A percentile compares a stretch with the other conserved stretches of the same genome.
phyloP scores from a whole-genome alignment of 1,140 invertebrate genomes.

The Epicauta chinensis region DNA sequence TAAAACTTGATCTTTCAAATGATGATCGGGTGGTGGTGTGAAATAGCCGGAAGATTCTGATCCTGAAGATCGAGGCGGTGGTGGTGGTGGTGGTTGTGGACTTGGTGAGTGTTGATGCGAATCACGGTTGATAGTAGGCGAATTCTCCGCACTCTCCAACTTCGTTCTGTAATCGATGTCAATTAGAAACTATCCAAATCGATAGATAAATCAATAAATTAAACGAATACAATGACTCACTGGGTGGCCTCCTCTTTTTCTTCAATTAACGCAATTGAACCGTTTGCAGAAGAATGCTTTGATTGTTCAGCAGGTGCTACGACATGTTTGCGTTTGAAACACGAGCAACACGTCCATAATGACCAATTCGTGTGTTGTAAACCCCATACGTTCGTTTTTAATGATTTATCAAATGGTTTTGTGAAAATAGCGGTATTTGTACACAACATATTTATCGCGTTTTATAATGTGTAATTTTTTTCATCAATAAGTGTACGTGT shows the following conservation, averaged over 20 bases:
- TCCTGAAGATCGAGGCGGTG: conserved; percentile 30
- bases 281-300: not conserved
- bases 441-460: conserved; percentile 2
- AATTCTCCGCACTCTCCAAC: conserved; percentile 2
- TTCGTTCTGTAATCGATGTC: conserved; percentile 8
- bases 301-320: not conserved
- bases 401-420: not conserved
- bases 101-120: not conserved
- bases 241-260: conserved; percentile 4
- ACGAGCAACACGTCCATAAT: conserved; percentile 3
- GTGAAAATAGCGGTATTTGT: conserved; percentile 2
- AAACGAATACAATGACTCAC: not conserved
- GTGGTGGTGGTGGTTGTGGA: conserved; percentile 11
- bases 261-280: not conserved
- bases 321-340: conserved; percentile 2
- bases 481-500: not conserved
- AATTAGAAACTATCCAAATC: not conserved
- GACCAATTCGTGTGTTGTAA: conserved; percentile 14
- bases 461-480: too few relatives aligned
- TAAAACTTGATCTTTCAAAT: conserved; percentile 10
- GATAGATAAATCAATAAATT: too few relatives aligned
- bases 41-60: conserved; percentile 41
- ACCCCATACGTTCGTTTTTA: conserved; percentile 16
- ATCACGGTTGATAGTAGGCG: not conserved
- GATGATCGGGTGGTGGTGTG: conserved; percentile 34